Evolutionary conservation across 2,888 invertebrate genomes (phyloP).

Genomic region (Ormyrus thymus): DNA sequence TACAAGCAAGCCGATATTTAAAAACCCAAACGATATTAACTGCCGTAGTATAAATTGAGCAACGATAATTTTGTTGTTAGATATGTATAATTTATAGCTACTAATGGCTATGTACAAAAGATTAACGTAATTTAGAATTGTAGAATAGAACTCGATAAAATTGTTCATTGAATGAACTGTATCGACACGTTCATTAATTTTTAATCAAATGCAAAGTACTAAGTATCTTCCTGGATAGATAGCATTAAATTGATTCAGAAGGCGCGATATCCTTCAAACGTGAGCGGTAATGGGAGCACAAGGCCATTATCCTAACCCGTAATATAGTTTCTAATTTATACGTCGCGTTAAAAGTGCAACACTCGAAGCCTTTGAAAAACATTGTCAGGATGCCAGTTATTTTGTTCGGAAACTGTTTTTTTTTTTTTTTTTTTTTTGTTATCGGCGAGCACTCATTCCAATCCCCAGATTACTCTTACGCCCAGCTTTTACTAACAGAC

Average conservation of each 20-base stretch:
- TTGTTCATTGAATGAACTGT: too few species aligned
- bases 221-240: neutral
- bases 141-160: too few species aligned
- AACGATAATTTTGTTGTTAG: neutral
- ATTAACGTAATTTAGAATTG: neutral
- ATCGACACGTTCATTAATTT: too few species aligned
- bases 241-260: neutral
- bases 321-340: constrained; percentile 6
- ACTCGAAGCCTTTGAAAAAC: too few species aligned
- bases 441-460: constrained; percentile 16
- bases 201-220: neutral
- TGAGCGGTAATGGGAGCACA: neutral
- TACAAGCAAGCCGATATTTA: constrained; percentile 13
- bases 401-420: constrained; percentile 11
- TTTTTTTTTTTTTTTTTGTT: constrained; percentile 23
- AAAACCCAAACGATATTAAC: constrained; percentile 34
- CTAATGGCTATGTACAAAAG: constrained; percentile 3
- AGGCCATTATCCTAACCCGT: neutral
- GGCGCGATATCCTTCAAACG: neutral
- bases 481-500: constrained; percentile 52
- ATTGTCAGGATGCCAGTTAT: neutral
- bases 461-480: neutral
- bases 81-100: neutral
- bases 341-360: neutral
- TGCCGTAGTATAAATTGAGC: neutral